Conservation (phyloP, 1,140 invertebrate species). For the Chelonus insularis region DNA sequence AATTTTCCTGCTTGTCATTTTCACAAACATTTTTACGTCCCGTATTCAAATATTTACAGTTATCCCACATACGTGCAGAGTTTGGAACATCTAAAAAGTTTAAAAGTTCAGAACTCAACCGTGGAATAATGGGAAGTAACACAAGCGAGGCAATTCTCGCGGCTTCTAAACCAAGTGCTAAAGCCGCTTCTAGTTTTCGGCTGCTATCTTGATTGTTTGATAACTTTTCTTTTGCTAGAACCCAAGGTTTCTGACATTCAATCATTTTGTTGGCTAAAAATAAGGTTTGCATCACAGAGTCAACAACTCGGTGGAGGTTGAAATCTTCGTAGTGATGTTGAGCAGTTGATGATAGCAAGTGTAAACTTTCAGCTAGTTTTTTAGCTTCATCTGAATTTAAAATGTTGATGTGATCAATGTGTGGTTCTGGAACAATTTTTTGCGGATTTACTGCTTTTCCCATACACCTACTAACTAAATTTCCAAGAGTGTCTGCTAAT, state of each 20-base stretch:
- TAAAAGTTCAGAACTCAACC: slow-evolving; percentile 67
- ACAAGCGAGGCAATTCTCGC: slow-evolving; percentile 77
- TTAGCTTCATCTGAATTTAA: slow-evolving; percentile 62
- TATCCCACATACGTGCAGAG: slow-evolving; percentile 60
- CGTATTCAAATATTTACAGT: slow-evolving; percentile 41
- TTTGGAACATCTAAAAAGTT: slow-evolving; percentile 67
- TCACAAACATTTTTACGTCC: background rate
- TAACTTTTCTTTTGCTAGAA: slow-evolving; percentile 64
- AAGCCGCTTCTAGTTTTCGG: slow-evolving; percentile 70
- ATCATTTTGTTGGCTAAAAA: slow-evolving; percentile 85
- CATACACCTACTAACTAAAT: slow-evolving; percentile 82
- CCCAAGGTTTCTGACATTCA: slow-evolving; percentile 85
- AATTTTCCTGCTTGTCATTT: background rate
- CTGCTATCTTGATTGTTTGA: slow-evolving; percentile 50
- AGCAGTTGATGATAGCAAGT: slow-evolving; percentile 61
- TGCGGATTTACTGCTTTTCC: slow-evolving; percentile 77
- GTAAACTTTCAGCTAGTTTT: slow-evolving; percentile 63
- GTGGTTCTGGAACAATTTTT: slow-evolving; percentile 70
- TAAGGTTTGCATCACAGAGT: slow-evolving; percentile 73
- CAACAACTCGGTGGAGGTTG: slow-evolving; percentile 84
- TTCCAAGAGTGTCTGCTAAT: slow-evolving; percentile 90
- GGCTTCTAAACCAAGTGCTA: slow-evolving; percentile 84
- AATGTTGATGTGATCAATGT: slow-evolving; percentile 55
- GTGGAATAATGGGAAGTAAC: slow-evolving; percentile 84
- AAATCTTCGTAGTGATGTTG: slow-evolving; percentile 72